Percentiles rank a stretch among this genome's conserved stretches.
Evolutionary conservation across 2,113 vertebrate species (phyloP).

Genomic region (Okapia johnstoni): DNA sequence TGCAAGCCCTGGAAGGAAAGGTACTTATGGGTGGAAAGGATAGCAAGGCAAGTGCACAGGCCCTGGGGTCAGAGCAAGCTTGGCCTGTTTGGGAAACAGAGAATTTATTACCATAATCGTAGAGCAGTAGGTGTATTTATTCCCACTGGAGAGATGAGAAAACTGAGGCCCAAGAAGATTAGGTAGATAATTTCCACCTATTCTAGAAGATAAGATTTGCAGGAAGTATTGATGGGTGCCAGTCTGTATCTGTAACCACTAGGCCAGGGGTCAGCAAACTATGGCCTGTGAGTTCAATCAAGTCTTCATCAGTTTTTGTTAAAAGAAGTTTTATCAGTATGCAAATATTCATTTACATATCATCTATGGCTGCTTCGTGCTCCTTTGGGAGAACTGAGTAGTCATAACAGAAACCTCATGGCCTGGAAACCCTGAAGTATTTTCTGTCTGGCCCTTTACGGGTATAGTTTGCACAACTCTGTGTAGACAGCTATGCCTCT

Average conservation of each 20-base stretch:
- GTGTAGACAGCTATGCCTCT: background rate
- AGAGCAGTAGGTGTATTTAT: background rate
- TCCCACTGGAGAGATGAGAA: background rate
- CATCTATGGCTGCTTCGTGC: background rate
- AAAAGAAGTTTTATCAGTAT: background rate
- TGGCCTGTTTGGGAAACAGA: background rate
- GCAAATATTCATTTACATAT: background rate
- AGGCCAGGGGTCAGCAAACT: background rate
- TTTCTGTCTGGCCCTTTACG: background rate
- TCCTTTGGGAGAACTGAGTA: background rate
- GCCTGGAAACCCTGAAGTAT: background rate
- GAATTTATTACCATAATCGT: background rate
- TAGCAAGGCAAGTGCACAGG: background rate
- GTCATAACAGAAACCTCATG: background rate
- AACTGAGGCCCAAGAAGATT: background rate
- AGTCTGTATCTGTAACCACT: background rate
- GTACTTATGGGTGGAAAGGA: background rate
- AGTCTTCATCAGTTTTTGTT: background rate
- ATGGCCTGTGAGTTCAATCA: background rate
- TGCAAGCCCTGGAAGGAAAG: background rate
- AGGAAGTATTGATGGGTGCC: background rate
- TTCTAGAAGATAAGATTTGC: background rate
- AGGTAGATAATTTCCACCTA: background rate
- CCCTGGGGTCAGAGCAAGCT: background rate
- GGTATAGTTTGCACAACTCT: background rate